phyloP scores from a whole-genome alignment of 2,888 invertebrate species.

The Nemoura dubitans region DNA sequence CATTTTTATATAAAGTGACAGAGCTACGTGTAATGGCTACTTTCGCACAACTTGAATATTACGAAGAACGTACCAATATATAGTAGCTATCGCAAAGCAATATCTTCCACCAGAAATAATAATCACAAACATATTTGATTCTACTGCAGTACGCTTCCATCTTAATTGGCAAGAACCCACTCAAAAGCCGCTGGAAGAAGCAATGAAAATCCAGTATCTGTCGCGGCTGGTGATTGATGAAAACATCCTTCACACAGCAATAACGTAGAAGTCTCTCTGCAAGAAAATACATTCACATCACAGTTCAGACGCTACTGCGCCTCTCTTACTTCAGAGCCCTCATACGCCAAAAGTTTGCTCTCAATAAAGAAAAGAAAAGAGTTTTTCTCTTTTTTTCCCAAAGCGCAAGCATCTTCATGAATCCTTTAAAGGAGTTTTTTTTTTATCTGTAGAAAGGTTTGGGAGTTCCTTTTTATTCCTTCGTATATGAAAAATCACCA shows the following conservation, averaged over 20 bases:
- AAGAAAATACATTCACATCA: neutral
- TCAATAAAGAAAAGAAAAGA: neutral
- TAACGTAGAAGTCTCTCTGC: neutral
- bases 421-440: neutral
- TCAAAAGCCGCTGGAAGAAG: no score
- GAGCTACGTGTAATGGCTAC: neutral
- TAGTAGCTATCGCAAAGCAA: neutral
- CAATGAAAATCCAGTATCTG: neutral
- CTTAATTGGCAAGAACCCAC: no score
- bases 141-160: no score
- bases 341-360: neutral
- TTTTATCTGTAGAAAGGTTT: neutral
- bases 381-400: neutral
- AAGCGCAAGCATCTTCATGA: neutral
- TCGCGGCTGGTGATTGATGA: neutral
- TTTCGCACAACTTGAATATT: neutral
- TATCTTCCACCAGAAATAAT: no score
- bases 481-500: neutral
- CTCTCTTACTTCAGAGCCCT: neutral
- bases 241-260: neutral
- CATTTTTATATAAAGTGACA: neutral
- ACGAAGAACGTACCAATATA: neutral
- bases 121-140: no score
- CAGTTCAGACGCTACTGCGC: neutral
- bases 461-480: neutral